Percentiles rank a stretch among this genome's conserved stretches.
Evolutionary conservation across 2,113 vertebrate genomes (phyloP).

Genomic region (Pluvialis apricaria): DNA sequence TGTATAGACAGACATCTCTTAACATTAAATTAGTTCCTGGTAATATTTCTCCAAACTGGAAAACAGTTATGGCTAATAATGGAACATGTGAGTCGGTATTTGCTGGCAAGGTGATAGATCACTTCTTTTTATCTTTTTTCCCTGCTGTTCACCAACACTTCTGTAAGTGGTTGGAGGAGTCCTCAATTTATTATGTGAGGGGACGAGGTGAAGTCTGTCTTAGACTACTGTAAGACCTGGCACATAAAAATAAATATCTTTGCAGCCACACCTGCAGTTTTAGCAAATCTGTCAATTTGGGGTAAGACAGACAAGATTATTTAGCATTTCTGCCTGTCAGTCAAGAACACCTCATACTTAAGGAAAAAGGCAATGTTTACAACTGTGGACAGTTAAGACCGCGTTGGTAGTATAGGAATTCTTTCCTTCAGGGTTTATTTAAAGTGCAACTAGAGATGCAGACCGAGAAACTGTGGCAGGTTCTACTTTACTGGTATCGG

Average conservation of each 20-base stretch:
- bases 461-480: neutral
- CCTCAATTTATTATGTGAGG: rapidly evolving
- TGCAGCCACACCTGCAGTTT: neutral
- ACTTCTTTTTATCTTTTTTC: too few relatives aligned
- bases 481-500: neutral
- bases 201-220: neutral
- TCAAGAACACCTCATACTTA: rapidly evolving
- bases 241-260: neutral
- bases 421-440: neutral
- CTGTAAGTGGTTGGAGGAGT: rapidly evolving
- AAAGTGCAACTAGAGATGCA: neutral
- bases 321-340: neutral
- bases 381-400: neutral
- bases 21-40: neutral
- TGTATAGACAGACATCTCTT: rapidly evolving
- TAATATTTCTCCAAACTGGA: neutral
- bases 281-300: rapidly evolving
- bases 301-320: neutral
- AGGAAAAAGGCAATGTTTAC: neutral
- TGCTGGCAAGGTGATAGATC: neutral
- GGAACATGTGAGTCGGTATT: rapidly evolving
- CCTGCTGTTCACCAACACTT: neutral
- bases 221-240: neutral
- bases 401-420: neutral
- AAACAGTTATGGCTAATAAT: rapidly evolving